A percentile compares a stretch with the other conserved stretches of the same genome.
Evolutionary conservation across 2,797 vertebrate species (phyloP).

Genomic region (Heterohyrax brucei): DNA sequence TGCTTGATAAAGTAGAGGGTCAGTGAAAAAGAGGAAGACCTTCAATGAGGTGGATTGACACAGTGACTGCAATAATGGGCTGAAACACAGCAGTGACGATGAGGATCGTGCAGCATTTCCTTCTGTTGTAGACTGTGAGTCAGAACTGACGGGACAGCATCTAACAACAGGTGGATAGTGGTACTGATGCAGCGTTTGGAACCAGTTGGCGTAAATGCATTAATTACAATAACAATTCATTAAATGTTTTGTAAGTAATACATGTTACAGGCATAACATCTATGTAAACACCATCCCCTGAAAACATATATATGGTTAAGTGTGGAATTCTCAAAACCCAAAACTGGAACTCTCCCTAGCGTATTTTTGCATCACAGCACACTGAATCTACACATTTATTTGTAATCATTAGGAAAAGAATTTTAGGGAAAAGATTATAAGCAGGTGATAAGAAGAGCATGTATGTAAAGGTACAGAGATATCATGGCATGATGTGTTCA

Average conservation of each 20-base stretch:
- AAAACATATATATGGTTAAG: not conserved
- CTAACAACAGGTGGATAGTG: not conserved
- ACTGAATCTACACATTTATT: not conserved
- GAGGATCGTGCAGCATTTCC: too few relatives aligned
- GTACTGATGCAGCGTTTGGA: not conserved
- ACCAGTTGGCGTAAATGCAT: not conserved
- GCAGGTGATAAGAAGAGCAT: not conserved
- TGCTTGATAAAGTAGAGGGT: too few relatives aligned
- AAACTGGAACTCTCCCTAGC: not conserved
- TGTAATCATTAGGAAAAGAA: too few relatives aligned
- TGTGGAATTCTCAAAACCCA: not conserved
- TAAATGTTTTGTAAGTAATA: not conserved
- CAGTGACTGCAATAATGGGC: too few relatives aligned
- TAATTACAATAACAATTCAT: constrained; percentile 19
- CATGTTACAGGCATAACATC: not conserved
- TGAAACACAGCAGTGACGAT: too few relatives aligned
- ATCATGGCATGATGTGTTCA: not conserved
- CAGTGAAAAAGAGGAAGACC: too few relatives aligned
- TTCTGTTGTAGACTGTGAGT: too few relatives aligned
- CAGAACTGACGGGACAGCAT: too few relatives aligned
- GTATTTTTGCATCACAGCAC: accelerated
- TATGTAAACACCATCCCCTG: not conserved
- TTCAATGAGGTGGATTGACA: too few relatives aligned
- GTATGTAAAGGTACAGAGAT: not conserved
- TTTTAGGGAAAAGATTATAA: not conserved